These are phyloP conservation scores for Ashinkailepas kermadecensis DNA, from an alignment of 2,888 invertebrate species.

Conservation along the genomic window DNA sequence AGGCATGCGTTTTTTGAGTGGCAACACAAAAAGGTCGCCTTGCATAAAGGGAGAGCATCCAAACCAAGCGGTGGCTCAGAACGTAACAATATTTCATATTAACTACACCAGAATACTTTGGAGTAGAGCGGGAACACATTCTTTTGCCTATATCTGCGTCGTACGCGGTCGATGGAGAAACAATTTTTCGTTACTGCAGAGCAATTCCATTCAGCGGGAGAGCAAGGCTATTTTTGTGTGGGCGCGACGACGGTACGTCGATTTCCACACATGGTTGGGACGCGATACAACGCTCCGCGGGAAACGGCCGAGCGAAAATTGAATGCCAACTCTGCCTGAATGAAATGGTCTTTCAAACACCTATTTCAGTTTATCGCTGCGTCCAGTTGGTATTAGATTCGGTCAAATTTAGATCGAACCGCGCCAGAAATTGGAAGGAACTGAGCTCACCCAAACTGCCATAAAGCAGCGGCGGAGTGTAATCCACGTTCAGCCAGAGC, in stretches of 20 bases:
- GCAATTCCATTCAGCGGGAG: background rate
- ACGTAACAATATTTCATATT: too few species aligned
- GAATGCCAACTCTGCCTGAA: conserved; percentile 7
- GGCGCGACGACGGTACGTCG: background rate
- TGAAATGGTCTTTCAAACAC: conserved; percentile 16
- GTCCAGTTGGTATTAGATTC: conserved; percentile 18
- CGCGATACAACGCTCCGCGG: background rate
- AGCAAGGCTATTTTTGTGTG: background rate
- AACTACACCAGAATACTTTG: too few species aligned
- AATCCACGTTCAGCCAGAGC: background rate
- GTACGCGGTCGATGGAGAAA: too few species aligned
- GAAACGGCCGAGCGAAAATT: background rate
- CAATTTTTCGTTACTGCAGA: too few species aligned
- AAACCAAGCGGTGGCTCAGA: too few species aligned
- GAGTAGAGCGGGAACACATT: too few species aligned
- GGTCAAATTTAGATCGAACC: background rate
- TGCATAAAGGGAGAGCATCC: too few species aligned
- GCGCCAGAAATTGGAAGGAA: background rate
- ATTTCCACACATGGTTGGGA: background rate
- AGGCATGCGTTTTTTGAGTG: too few species aligned
- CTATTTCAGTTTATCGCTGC: conserved; percentile 7
- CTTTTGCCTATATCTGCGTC: too few species aligned
- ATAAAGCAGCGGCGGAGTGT: background rate
- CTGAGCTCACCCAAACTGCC: background rate
- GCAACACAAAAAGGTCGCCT: too few species aligned